Base-by-base conservation (phyloP, 2,797 vertebrate species). In the Furcifer pardalis region DNA sequence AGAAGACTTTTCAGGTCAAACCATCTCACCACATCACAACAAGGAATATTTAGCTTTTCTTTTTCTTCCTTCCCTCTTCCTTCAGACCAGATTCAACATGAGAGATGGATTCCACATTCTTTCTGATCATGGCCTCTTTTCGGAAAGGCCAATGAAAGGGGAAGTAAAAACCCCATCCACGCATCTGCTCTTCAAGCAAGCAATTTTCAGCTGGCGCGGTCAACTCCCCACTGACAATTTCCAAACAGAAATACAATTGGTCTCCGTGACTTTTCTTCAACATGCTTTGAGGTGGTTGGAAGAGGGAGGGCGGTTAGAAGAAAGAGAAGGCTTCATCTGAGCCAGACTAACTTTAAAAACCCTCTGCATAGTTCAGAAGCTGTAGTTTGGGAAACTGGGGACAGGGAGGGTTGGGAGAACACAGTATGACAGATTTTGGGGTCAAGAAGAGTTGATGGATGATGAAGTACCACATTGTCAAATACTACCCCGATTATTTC, bases 101-200 rank as follows among this genome's bases (percentile, higher is more conserved):
- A 88, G 83, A 32, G 1, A 19, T 37, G 21, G 25, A 10, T 32
- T n/a, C n/a, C 30, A 12, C 23, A 10, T 7, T 65, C 62, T n/a
- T n/a, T 65, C 62, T n/a, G 27, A n/a, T 30, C n/a, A 30, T 63
- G 13, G 75, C 90, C 77, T 80, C 32, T 85, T 56, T 66, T 37
- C 87, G 90, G 89, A 86, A 71, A 72, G 83, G 83, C 9, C 1
- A 88, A 79, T 62, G 80, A 81, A 62, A 90, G 90, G 87, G 79
- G 92, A 76, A 85, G 13, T 56, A 79, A 81, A 84, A 2, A 23
- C 3, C 1, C 74, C n/a, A n/a, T n/a, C n/a, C n/a, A 84, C 79
- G 72, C 77, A 84, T 72, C 82, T 88, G 77, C 87, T 82, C 68
- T 82, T 82, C 81, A 21, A n/a, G 23, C 13, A 88, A 87, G 92